Conservation (phyloP, 2,113 vertebrate species). For the Psilopogon haemacephalus region DNA sequence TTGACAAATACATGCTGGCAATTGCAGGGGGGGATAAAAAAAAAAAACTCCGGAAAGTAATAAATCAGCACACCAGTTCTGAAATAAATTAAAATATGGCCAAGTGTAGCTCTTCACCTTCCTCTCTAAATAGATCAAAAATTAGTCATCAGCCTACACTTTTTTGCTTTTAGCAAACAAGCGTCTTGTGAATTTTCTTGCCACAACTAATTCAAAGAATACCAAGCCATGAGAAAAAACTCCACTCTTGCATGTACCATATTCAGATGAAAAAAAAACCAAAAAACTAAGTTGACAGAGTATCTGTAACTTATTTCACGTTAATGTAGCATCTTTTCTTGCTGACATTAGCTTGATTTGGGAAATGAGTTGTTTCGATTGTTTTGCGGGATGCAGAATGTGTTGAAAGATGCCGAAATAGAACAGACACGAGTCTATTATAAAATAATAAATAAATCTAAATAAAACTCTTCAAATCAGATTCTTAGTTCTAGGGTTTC, state of each 20-base stretch:
- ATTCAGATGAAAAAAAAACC: background rate
- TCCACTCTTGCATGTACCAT: background rate
- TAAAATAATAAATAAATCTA: background rate
- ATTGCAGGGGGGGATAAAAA: background rate
- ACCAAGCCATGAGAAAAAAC: background rate
- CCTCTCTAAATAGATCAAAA: background rate
- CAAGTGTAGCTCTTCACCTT: background rate
- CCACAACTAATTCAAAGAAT: background rate
- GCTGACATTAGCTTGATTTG: background rate
- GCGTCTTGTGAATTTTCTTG: background rate
- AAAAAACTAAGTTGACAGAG: too few species aligned
- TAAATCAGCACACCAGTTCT: constrained; percentile 7
- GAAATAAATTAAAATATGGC: constrained; percentile 4
- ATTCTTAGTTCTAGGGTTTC: background rate
- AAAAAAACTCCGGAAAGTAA: background rate
- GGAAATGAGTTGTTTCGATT: background rate
- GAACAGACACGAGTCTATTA: background rate
- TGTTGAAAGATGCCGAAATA: background rate
- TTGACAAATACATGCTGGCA: constrained; percentile 30
- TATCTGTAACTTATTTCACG: background rate
- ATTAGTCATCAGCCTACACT: background rate
- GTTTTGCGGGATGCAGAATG: background rate
- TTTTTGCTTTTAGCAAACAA: background rate
- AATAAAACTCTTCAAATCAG: background rate
- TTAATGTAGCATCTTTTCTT: background rate